Evolutionary conservation across 2,888 invertebrate genomes (phyloP), one percentile per base, ranked within the genome.

Genomic region (Cataglyphis livida): DNA sequence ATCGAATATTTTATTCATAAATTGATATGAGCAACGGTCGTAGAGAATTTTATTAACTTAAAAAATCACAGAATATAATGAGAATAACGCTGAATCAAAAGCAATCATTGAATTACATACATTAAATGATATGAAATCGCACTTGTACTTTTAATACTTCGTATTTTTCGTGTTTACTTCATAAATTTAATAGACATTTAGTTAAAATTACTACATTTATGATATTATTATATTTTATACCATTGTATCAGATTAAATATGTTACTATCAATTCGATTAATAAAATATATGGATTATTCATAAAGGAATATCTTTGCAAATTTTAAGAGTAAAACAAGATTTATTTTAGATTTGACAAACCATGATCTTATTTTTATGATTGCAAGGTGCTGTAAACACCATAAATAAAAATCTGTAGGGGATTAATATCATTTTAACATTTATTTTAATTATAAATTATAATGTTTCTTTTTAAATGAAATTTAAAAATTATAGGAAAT

Each of bases 1-100:
- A 79, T 79, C 78, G 78, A 70, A 79, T 79, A 79, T 79, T 70
- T 79, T 44, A 21, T 70, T 70, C 71, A 32, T 70, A 68, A 78
- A 59, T 70, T 70, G 71, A 79, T 79, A 59, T 35, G 44, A 44
- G 44, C 59, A 59, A 59, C 12, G 70, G 12, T 21, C 3, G 21
- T 79, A 44, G 32, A 35, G 32, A 79, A 79, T 79, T 79, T 79
- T 59, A 70, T 70, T 70, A 79, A 79, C 59, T 70, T 70, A 70
- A 70, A 79, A 79, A 62, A 32, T 70, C 70, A 35, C 44, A 66
- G 71, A n/a, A 79, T 59, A 21, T 61, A 70, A 44, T 70, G 71
- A 70, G 70, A 70, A 44, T 59, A 70, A 44, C 59, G 18, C 21
- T 15, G 41, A 70, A 59, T 25, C 32, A 21, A 51, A 10, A 66